Percentiles rank a stretch among this genome's conserved stretches.
phyloP scores from a whole-genome alignment of 2,888 invertebrate species.

The Calephelis perditalis region DNA sequence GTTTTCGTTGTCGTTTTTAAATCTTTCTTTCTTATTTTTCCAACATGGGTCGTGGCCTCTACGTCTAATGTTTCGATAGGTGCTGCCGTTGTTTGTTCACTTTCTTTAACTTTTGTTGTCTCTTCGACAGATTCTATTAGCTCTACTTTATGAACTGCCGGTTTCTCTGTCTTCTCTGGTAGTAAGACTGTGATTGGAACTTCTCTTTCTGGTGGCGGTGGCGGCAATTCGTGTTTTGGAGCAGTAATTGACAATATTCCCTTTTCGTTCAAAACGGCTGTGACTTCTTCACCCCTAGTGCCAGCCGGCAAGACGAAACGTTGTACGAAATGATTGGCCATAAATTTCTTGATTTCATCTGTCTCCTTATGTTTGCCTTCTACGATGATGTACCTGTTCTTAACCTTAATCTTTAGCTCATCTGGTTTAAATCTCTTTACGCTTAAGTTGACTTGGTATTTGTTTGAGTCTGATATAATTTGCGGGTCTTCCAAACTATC shows the following conservation, averaged over 20 bases:
- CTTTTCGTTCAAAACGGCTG: conserved; percentile 54
- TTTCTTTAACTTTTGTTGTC: conserved; percentile 33
- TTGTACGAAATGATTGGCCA: conserved; percentile 65
- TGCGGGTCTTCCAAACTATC: conserved; percentile 57
- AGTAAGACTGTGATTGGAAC: conserved; percentile 57
- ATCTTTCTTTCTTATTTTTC: conserved; percentile 71
- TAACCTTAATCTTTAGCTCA: conserved; percentile 60
- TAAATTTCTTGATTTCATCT: conserved; percentile 44
- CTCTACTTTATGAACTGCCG: conserved; percentile 26
- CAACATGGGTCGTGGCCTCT: conserved; percentile 60
- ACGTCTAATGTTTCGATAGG: conserved; percentile 51
- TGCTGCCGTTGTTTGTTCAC: conserved; percentile 31
- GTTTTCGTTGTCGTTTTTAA: conserved; percentile 56
- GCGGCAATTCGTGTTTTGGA: conserved; percentile 62
- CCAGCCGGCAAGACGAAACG: conserved; percentile 59
- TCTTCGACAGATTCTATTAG: conserved; percentile 22
- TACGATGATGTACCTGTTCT: conserved; percentile 58
- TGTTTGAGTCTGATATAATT: conserved; percentile 52
- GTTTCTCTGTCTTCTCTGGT: conserved; percentile 39
- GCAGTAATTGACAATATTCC: conserved; percentile 53
- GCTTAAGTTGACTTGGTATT: conserved; percentile 53
- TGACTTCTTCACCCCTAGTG: conserved; percentile 60
- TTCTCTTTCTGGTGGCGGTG: conserved; percentile 58
- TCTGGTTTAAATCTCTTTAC: conserved; percentile 61
- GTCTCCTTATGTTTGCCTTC: conserved; percentile 58